Conservation (phyloP, 1,140 invertebrate genomes). For the Nephila pilipes region DNA sequence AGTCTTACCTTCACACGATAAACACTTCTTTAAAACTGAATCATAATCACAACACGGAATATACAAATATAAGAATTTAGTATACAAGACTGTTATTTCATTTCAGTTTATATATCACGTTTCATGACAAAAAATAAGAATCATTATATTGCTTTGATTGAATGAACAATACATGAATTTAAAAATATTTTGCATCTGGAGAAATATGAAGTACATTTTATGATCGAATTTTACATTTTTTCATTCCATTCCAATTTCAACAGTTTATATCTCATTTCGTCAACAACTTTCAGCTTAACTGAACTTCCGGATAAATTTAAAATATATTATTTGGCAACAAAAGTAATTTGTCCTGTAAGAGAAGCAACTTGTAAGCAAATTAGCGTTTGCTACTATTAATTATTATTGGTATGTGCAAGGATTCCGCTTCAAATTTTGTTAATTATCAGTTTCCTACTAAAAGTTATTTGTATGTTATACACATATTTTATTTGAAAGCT, state of each 20-base stretch:
- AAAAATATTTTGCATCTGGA: no score
- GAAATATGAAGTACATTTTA: no score
- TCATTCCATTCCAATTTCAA: no score
- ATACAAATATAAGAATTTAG: not conserved
- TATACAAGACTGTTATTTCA: not conserved
- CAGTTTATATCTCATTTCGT: no score
- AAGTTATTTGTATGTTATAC: not conserved
- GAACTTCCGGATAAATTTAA: not conserved
- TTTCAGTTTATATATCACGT: not conserved
- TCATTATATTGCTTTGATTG: no score
- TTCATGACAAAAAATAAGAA: no score
- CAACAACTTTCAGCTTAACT: no score
- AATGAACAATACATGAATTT: no score
- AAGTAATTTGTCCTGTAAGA: constrained; percentile 14
- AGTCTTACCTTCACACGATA: no score
- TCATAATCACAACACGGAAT: not conserved
- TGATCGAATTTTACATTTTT: no score
- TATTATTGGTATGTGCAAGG: not conserved
- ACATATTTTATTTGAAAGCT: not conserved
- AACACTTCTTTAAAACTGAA: no score
- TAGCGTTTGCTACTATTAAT: not conserved
- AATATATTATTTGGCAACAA: not conserved
- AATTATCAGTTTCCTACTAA: not conserved
- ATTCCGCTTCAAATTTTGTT: not conserved
- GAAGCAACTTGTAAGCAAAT: not conserved